Conservation (phyloP, 1,140 invertebrate species). For the Brachionus plicatilis region DNA sequence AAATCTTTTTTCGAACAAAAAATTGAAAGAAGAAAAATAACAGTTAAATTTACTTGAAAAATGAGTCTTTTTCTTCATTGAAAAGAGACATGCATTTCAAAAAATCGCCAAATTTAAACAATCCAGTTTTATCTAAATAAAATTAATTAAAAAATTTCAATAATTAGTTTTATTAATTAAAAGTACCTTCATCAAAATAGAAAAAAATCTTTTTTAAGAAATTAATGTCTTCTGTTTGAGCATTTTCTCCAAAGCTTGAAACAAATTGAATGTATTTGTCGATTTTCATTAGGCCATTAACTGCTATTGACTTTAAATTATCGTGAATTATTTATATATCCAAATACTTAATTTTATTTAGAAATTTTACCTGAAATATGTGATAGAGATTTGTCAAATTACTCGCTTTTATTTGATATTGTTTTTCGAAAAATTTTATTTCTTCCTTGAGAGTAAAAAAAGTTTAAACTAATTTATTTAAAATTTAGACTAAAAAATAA, state of each 20-base stretch:
- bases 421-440: neutral
- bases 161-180: neutral
- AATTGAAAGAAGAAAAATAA: neutral
- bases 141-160: neutral
- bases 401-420: neutral
- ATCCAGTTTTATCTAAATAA: neutral
- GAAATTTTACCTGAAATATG: neutral
- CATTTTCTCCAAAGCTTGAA: neutral
- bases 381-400: neutral
- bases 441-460: neutral
- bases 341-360: conserved; percentile 10
- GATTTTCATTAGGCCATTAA: neutral
- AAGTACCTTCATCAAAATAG: neutral
- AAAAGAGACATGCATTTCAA: neutral
- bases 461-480: neutral
- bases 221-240: neutral
- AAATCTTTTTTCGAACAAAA: neutral
- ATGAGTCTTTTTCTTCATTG: neutral
- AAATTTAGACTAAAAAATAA: neutral
- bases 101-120: neutral
- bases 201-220: neutral
- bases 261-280: neutral
- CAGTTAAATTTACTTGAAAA: neutral
- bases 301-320: neutral
- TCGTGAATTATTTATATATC: neutral